Evolutionary conservation across 2,888 invertebrate species (phyloP).

Genomic region (Diabrotica balteata): DNA sequence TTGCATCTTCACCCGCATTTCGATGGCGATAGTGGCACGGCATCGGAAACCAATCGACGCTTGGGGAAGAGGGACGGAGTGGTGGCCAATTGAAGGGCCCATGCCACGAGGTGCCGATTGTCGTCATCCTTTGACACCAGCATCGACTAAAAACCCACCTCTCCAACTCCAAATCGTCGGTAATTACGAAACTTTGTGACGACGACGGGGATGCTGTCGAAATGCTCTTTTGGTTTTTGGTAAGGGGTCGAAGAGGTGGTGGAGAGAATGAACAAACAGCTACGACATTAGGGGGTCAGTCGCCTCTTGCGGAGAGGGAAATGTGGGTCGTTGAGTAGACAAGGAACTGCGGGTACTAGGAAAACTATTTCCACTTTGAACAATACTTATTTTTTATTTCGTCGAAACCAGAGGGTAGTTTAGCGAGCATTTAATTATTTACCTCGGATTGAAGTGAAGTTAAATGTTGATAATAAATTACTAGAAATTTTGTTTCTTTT

Average conservation of each 20-base stretch:
- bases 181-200: conserved; percentile 28
- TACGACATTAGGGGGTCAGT: too few relatives aligned
- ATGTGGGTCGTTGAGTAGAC: too few relatives aligned
- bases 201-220: conserved; percentile 21
- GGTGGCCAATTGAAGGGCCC: conserved; percentile 18
- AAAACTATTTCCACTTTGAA: too few relatives aligned
- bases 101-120: conserved; percentile 5
- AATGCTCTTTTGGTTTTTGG: conserved; percentile 20
- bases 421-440: too few relatives aligned
- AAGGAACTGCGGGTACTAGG: too few relatives aligned
- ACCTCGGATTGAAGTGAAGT: too few relatives aligned
- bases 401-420: too few relatives aligned
- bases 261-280: too few relatives aligned
- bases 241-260: background rate
- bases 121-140: conserved; percentile 24
- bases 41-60: conserved; percentile 12
- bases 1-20: conserved; percentile 2
- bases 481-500: too few relatives aligned
- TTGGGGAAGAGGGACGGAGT: background rate
- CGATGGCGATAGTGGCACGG: background rate
- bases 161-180: conserved; percentile 20
- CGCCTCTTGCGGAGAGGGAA: too few relatives aligned
- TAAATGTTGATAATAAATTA: too few relatives aligned
- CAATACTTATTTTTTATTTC: too few relatives aligned
- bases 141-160: conserved; percentile 21